These are phyloP conservation scores for Aethina tumida DNA, from an alignment of 1,140 invertebrate genomes.

Conservation along the genomic window DNA sequence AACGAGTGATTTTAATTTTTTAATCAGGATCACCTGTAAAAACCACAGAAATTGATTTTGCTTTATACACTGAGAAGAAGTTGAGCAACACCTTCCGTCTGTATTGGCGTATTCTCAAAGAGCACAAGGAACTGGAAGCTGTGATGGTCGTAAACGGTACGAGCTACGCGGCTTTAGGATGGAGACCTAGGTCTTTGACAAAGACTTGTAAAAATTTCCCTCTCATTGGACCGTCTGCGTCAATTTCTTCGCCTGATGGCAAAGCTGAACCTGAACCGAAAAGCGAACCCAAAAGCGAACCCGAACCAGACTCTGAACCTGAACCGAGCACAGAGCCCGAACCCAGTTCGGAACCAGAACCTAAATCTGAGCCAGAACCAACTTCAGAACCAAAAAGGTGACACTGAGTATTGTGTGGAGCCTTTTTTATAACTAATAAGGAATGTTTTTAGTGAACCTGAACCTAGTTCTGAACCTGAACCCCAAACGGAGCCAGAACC, in stretches of 20 bases:
- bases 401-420: constrained; percentile 30
- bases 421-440: constrained; percentile 30
- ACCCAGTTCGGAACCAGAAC: constrained; percentile 34
- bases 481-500: constrained; percentile 34
- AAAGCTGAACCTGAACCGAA: constrained; percentile 37
- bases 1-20: constrained; percentile 2
- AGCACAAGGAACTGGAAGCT: constrained; percentile 73
- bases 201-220: constrained; percentile 70
- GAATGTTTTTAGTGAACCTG: constrained; percentile 27
- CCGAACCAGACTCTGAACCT: constrained; percentile 34
- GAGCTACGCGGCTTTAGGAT: constrained; percentile 78
- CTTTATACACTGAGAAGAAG: constrained; percentile 56
- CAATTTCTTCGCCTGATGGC: neutral
- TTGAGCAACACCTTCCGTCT: constrained; percentile 63
- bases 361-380: constrained; percentile 22
- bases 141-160: constrained; percentile 73
- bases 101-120: constrained; percentile 74
- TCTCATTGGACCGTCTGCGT: constrained; percentile 38
- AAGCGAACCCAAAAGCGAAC: constrained; percentile 31
- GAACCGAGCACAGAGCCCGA: constrained; percentile 23
- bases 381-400: constrained; percentile 25
- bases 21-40: constrained; percentile 53
- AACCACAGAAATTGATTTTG: constrained; percentile 52
- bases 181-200: constrained; percentile 63
- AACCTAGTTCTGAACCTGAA: constrained; percentile 33